Evolutionary conservation across 2,888 invertebrate genomes (phyloP), one percentile per base, ranked within the genome.

Genomic region (Chrysopilus asiliformis): DNA sequence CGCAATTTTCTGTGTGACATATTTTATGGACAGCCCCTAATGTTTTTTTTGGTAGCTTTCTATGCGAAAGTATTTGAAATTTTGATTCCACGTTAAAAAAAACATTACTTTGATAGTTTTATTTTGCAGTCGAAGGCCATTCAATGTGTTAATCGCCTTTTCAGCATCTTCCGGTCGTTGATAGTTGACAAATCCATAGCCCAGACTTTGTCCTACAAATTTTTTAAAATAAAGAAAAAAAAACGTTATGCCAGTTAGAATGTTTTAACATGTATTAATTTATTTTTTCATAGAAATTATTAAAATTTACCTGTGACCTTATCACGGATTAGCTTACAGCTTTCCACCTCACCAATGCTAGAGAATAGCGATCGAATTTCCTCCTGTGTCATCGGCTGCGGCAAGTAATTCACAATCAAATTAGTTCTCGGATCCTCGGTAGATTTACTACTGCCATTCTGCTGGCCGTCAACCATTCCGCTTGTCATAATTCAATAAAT

Each of bases 121-220:
- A 69, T 98, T 98, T 68, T 99, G 97, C 52, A 98, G 76, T 50
- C 97, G 78, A 50, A 98, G 79, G 52, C 97, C 97, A 68, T 99
- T 99, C 54, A 98, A 76, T 41, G 94, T 93, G 66, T 82, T 83
- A 66, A 98, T 95, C 48, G 98, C 98, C 69, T 97, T 95, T 64
- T 93, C 90, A 43, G 98, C 98, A 67, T 98, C 97, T 67, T 94
- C 94, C 44, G 89, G 78, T 55, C 89, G 79, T 62, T 91, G 87
- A 70, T 95, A 98, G 75, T 99, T 99, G 57, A 99, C 98, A 71
- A 98, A 98, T 55, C 97, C 98, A 68, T 98, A 98, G 56, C 98
- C 98, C 61, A 98, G 79, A 70, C 94, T 95, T 73, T 98, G 98
- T 57, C 97, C 98, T 63, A 39, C 2, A 40, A 43, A 14, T n/a